phyloP scores from a whole-genome alignment of 2,113 vertebrate species.

The Gadus chalcogrammus region DNA sequence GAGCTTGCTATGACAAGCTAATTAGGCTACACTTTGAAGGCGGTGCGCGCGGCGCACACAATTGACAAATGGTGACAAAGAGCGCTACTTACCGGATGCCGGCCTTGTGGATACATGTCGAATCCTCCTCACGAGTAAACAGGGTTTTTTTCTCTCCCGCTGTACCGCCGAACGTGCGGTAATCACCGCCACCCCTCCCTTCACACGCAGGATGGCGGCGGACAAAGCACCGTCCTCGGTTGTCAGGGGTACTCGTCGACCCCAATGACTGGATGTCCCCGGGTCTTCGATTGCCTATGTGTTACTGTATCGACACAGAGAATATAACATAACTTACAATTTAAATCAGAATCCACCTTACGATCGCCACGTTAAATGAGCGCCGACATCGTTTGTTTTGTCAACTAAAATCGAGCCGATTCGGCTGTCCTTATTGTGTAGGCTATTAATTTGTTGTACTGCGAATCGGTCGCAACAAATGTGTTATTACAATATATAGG shows the following conservation, averaged over 20 bases:
- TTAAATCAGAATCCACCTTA: no score
- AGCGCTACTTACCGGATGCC: conserved; percentile 87
- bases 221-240: conserved; percentile 63
- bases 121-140: conserved; percentile 35
- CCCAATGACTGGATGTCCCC: conserved; percentile 42
- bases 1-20: conserved; percentile 44
- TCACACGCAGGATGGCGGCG: conserved; percentile 58
- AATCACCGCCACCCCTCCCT: conserved; percentile 68
- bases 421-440: no score
- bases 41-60: conserved; percentile 43
- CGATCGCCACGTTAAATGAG: no score
- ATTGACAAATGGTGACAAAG: conserved; percentile 44
- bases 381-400: no score
- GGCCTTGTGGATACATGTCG: conserved; percentile 92
- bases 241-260: conserved; percentile 44
- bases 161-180: conserved; percentile 64
- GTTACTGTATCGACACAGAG: conserved; percentile 40
- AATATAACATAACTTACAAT: no score
- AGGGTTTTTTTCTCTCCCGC: conserved; percentile 43
- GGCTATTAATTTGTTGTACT: no score
- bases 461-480: no score
- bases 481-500: no score
- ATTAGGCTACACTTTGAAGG: conserved; percentile 45
- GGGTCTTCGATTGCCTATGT: conserved; percentile 22
- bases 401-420: no score